Percentiles rank a stretch among this genome's conserved stretches.
Evolutionary conservation across 1,140 invertebrate genomes (phyloP).

Genomic region (Thrips palmi): DNA sequence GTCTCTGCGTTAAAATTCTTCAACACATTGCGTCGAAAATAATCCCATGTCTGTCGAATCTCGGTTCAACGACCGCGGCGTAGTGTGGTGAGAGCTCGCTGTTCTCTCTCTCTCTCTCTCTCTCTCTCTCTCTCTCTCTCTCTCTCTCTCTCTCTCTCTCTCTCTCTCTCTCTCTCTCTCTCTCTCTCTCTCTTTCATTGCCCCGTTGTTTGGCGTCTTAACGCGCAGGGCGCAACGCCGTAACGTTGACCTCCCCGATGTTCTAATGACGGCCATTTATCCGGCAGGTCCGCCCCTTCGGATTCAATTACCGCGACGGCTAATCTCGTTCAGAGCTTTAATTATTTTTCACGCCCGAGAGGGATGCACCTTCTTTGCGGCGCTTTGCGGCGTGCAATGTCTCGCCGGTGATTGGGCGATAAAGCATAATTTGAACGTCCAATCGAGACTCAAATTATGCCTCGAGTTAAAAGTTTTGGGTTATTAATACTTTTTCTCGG

Average conservation of each 20-base stretch:
- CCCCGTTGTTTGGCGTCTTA: background rate
- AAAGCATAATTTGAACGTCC: background rate
- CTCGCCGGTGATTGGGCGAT: background rate
- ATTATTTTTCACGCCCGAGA: background rate
- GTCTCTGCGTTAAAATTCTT: too few relatives aligned
- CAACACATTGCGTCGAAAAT: too few relatives aligned
- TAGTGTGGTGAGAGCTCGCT: background rate
- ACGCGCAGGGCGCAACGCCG: background rate
- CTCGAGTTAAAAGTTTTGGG: too few relatives aligned
- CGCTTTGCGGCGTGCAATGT: background rate
- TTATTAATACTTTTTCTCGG: conserved; percentile 1
- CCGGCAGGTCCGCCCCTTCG: background rate
- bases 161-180: background rate
- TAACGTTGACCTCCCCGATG: background rate
- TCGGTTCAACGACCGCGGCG: background rate
- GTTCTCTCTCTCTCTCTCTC: background rate
- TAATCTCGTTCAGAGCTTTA: background rate
- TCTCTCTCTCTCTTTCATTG: background rate
- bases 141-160: background rate
- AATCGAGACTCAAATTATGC: too few relatives aligned
- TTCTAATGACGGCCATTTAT: background rate
- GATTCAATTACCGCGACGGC: background rate
- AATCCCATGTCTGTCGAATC: too few relatives aligned
- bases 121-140: background rate
- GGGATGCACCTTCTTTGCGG: conserved; percentile 1